Evolutionary conservation across 2,888 invertebrate species (phyloP).

Genomic region (Dioctria rufipes): DNA sequence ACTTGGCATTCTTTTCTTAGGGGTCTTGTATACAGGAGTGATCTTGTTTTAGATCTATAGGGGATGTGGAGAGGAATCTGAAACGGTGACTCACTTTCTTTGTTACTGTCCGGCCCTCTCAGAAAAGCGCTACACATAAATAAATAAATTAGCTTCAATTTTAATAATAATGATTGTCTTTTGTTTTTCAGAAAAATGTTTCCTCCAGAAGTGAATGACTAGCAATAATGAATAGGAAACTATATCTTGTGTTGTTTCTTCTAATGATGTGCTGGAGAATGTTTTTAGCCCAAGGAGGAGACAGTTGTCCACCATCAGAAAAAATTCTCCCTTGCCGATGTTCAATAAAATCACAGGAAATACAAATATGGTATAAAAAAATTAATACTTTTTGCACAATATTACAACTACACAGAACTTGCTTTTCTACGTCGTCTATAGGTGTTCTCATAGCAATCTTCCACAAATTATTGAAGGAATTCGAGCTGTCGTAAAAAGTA

Average conservation of each 20-base stretch:
- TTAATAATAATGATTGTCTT: background rate
- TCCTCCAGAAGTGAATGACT: slow-evolving; percentile 50
- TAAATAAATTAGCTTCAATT: no score
- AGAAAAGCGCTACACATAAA: no score
- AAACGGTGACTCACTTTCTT: no score
- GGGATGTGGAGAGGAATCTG: no score
- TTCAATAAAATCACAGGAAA: slow-evolving; percentile 82
- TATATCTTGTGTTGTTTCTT: slow-evolving; percentile 30
- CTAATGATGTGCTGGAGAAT: slow-evolving; percentile 45
- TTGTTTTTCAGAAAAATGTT: slow-evolving; percentile 39
- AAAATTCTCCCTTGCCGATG: slow-evolving; percentile 87
- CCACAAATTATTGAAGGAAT: slow-evolving; percentile 83
- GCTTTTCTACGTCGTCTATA: slow-evolving; percentile 65
- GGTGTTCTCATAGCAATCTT: slow-evolving; percentile 94
- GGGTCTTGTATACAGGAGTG: no score
- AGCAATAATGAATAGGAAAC: slow-evolving; percentile 48
- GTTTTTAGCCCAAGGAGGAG: slow-evolving; percentile 58
- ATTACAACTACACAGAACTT: background rate
- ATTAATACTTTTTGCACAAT: slow-evolving; percentile 57
- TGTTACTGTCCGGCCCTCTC: no score
- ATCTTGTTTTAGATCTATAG: no score
- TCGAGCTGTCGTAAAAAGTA: slow-evolving; percentile 74
- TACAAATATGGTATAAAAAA: slow-evolving; percentile 83
- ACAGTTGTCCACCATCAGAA: slow-evolving; percentile 82
- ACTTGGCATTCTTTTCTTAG: no score